A percentile compares a stretch with the other conserved stretches of the same genome.
These are phyloP conservation scores for Drosophila navojoa DNA, from an alignment of 1,140 invertebrate species.

Conservation along the genomic window DNA sequence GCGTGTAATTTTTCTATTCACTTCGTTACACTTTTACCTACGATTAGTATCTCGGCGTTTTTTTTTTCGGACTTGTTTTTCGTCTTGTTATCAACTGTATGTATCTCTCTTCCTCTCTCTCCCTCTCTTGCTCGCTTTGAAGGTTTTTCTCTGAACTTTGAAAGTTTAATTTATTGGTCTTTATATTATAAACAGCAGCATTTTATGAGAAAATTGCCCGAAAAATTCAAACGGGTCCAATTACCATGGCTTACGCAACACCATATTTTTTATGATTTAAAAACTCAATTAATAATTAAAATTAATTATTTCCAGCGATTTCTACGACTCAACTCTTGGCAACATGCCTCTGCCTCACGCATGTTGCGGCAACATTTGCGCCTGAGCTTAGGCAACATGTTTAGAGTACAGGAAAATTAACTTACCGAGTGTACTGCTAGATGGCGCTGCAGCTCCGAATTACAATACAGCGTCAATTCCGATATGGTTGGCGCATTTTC, in stretches of 20 bases:
- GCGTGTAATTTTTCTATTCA: constrained; percentile 62
- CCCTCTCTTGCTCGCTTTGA: constrained; percentile 16
- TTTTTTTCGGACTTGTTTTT: constrained; percentile 1
- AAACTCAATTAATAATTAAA: too few relatives aligned
- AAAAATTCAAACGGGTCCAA: too few relatives aligned
- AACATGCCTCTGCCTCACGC: constrained; percentile 2
- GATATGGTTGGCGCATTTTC: constrained; percentile 72
- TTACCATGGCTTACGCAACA: too few relatives aligned
- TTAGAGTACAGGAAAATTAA: not conserved
- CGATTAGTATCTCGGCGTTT: constrained; percentile 22
- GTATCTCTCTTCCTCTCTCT: constrained; percentile 29
- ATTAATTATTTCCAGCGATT: not conserved
- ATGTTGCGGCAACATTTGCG: constrained; percentile 23
- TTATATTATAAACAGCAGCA: not conserved
- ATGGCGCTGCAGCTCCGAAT: constrained; percentile 74
- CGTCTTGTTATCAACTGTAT: constrained; percentile 40
- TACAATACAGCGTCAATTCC: constrained; percentile 64
- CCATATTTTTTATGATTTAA: too few relatives aligned
- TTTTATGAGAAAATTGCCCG: too few relatives aligned
- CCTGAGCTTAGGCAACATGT: constrained; percentile 2
- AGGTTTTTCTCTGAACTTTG: constrained; percentile 18
- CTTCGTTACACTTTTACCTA: constrained; percentile 64
- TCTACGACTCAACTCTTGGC: not conserved
- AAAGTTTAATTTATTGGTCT: constrained; percentile 23
- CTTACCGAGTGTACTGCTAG: constrained; percentile 81